These are phyloP conservation scores for Montipora foliosa DNA, from an alignment of 64 coral and sea anemone species.

Conservation along the genomic window DNA sequence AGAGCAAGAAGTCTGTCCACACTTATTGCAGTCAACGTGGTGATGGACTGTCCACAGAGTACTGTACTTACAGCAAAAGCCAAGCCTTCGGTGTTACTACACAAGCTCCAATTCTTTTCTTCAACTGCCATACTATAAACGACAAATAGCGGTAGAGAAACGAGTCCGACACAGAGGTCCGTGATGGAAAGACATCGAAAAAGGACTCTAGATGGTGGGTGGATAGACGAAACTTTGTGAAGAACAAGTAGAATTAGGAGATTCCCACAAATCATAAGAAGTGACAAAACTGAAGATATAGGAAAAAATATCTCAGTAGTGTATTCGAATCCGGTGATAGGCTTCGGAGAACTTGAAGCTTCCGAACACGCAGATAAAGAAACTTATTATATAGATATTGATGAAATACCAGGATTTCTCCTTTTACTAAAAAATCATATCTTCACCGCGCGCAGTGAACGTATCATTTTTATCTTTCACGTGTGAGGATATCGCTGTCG, in stretches of 20 bases:
- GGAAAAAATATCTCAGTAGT: neutral
- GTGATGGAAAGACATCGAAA: conserved; percentile 46
- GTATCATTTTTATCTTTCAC: too few species aligned
- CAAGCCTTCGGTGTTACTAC: neutral
- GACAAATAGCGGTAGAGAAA: conserved; percentile 55
- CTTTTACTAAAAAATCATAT: too few species aligned
- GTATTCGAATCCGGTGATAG: neutral
- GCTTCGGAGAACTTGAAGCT: neutral
- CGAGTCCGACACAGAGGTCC: conserved; percentile 59
- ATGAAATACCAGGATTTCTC: too few species aligned
- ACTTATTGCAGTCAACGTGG: conserved; percentile 19
- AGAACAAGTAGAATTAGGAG: neutral
- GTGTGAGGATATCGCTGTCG: too few species aligned
- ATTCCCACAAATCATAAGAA: neutral
- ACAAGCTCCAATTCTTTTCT: neutral
- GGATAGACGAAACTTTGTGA: conserved; percentile 5
- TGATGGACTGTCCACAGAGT: neutral
- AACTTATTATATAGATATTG: too few species aligned
- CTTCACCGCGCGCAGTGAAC: too few species aligned
- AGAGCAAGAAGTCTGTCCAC: conserved; percentile 37
- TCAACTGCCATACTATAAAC: neutral
- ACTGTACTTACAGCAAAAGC: neutral
- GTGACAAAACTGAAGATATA: neutral
- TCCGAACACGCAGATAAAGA: neutral
- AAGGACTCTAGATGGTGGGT: conserved; percentile 55